Evolutionary conservation across 2,113 vertebrate genomes (phyloP).

Genomic region (Melanerpes aurifrons): DNA sequence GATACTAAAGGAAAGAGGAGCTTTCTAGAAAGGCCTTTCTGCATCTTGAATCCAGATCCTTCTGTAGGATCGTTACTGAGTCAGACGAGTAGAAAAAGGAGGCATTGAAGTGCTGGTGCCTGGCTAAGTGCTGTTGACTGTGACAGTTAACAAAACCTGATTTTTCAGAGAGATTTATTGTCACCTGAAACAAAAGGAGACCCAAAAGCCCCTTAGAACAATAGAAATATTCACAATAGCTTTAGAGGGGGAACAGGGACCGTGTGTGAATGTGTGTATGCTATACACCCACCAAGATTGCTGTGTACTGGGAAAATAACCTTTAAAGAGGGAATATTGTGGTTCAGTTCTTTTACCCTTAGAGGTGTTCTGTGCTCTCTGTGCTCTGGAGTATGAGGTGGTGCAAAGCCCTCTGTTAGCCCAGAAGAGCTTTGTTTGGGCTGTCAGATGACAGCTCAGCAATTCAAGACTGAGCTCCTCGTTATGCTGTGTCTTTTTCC

Average conservation of each 20-base stretch:
- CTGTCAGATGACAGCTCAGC: conserved; percentile 24
- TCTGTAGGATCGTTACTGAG: background rate
- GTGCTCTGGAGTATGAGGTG: background rate
- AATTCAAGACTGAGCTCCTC: background rate
- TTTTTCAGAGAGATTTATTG: background rate
- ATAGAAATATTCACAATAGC: background rate
- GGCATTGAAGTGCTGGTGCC: background rate
- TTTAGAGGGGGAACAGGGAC: background rate
- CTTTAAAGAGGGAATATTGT: background rate
- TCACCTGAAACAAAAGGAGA: background rate
- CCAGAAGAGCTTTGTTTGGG: conserved; percentile 37
- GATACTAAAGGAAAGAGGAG: background rate
- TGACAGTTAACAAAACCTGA: background rate
- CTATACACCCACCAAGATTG: background rate
- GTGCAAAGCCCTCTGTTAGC: background rate
- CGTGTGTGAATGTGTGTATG: background rate
- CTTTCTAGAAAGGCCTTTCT: background rate
- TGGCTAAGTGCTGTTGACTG: background rate
- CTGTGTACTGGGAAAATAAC: background rate
- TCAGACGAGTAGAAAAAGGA: background rate
- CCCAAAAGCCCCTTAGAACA: background rate
- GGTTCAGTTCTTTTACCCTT: background rate
- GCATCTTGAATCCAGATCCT: background rate
- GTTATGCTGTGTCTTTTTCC: background rate
- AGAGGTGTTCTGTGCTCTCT: conserved; percentile 19